Conservation (phyloP, 2,888 invertebrate species). For the Synanthedon andrenaeformis region DNA sequence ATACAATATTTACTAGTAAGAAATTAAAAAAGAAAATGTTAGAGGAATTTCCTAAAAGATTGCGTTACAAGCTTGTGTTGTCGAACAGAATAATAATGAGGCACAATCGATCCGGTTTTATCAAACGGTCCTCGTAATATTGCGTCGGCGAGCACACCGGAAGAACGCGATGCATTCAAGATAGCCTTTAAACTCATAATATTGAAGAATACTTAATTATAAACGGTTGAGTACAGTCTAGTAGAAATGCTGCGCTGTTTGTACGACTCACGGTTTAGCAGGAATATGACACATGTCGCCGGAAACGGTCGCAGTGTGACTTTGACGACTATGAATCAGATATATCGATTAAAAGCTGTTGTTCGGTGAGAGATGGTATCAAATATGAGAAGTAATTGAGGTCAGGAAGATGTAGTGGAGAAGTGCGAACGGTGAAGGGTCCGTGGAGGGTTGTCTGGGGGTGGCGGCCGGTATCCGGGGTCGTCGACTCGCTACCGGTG, state of each 20-base stretch:
- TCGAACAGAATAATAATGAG: slow-evolving; percentile 24
- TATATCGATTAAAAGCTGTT: too few species aligned
- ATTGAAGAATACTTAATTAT: too few species aligned
- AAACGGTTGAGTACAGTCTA: too few species aligned
- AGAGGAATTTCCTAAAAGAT: too few species aligned
- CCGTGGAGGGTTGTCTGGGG: slow-evolving; percentile 15
- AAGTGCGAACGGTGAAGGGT: slow-evolving; percentile 32
- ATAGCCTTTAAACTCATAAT: too few species aligned
- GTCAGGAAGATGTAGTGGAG: slow-evolving; percentile 47
- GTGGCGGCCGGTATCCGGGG: slow-evolving; percentile 33
- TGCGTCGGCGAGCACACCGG: slow-evolving; percentile 8
- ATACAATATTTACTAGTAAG: slow-evolving; percentile 1
- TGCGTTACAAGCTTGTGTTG: slow-evolving; percentile 5
- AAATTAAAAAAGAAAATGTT: too few species aligned
- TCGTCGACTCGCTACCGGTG: slow-evolving; percentile 57
- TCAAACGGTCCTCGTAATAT: slow-evolving; percentile 7
- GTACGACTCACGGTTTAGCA: too few species aligned
- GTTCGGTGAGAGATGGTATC: too few species aligned
- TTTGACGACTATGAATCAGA: too few species aligned
- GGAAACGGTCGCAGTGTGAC: too few species aligned
- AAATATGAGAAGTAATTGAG: slow-evolving; percentile 23
- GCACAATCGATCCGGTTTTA: slow-evolving; percentile 22
- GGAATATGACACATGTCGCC: too few species aligned
- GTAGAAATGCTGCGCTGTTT: too few species aligned
- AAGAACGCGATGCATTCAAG: slow-evolving; percentile 1